Conservation (phyloP, 2,797 vertebrate species). For the Pyrrhura leucotis region DNA sequence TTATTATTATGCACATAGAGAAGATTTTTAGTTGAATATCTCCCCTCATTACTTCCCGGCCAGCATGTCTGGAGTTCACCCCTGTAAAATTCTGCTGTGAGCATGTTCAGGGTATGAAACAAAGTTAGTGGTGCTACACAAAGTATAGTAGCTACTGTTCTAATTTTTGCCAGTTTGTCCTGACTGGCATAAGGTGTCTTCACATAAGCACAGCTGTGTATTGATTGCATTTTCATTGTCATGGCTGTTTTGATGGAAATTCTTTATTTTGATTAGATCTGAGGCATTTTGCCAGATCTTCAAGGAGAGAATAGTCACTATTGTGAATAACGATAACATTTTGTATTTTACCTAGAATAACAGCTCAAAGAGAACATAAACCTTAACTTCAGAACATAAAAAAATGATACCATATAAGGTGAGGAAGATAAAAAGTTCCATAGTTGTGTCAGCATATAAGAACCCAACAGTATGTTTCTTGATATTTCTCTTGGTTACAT, state of each 20-base stretch:
- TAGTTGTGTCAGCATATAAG: not conserved
- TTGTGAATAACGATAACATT: not conserved
- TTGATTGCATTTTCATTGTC: not conserved
- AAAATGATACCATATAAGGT: not conserved
- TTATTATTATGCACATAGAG: not conserved
- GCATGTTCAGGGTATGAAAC: not conserved
- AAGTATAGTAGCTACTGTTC: not conserved
- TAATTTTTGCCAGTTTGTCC: not conserved
- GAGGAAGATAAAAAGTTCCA: not conserved
- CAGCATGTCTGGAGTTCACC: not conserved
- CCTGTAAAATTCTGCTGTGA: not conserved
- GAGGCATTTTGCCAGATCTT: not conserved
- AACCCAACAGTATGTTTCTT: not conserved
- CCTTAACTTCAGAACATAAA: not conserved
- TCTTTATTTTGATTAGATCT: not conserved
- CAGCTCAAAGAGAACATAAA: not conserved
- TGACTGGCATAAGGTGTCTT: not conserved
- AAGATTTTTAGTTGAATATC: not conserved
- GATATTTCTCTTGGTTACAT: not conserved
- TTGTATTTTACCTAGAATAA: not conserved
- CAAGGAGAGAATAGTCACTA: not conserved
- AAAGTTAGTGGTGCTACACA: not conserved
- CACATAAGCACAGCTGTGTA: not conserved
- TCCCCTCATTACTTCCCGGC: not conserved
- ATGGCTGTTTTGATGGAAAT: not conserved